Conservation (phyloP, 2,888 invertebrate species). For the Leptopilina drosophilae region DNA sequence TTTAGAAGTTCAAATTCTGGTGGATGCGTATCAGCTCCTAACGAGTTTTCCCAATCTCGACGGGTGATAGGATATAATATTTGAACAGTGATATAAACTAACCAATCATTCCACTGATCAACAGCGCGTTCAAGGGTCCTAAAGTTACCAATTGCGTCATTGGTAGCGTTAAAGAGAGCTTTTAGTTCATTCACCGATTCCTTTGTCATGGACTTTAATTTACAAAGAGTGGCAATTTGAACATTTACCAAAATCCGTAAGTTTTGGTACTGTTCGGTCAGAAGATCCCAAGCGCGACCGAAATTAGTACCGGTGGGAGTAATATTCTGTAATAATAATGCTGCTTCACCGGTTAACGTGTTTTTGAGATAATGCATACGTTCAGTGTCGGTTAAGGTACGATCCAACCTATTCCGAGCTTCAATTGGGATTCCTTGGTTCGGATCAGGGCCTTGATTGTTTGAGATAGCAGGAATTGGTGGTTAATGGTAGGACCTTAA, state of each 20-base stretch:
- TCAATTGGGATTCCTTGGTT: not conserved
- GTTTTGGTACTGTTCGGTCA: not conserved
- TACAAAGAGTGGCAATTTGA: not conserved
- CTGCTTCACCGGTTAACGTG: not conserved
- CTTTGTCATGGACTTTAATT: not conserved
- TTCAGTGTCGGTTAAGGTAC: not conserved
- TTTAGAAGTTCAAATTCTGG: not conserved
- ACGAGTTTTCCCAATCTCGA: conserved; percentile 5
- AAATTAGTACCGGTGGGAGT: not conserved
- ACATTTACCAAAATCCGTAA: not conserved
- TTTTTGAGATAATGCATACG: conserved; percentile 7
- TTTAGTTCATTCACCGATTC: not conserved
- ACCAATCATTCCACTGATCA: not conserved
- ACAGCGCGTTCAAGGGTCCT: too few relatives aligned
- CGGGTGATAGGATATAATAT: not conserved
- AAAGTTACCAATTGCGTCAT: not conserved
- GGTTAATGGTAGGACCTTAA: not conserved
- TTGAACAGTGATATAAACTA: not conserved
- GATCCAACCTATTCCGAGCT: not conserved
- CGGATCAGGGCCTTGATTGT: not conserved
- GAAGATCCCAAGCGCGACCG: not conserved
- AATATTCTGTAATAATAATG: not conserved
- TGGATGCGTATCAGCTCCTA: not conserved
- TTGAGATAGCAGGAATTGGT: not conserved
- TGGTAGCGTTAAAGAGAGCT: not conserved